Base-by-base conservation (phyloP, 53 echinoderm and acorn worm genomes). In the Hippasteria phrygiana region DNA sequence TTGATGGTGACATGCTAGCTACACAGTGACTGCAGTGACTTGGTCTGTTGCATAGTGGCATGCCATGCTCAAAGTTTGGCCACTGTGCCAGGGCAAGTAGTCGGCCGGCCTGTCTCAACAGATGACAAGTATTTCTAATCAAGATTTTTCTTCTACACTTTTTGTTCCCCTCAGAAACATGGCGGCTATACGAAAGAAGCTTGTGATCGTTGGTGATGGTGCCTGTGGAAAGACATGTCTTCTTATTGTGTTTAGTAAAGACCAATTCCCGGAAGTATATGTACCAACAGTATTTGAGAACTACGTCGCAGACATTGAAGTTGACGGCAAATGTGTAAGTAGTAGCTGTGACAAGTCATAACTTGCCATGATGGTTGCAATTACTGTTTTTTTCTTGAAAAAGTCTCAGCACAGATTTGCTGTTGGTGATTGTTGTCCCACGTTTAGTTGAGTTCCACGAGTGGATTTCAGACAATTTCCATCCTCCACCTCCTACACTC, bases 221-320 rank as follows among this genome's bases (percentile, higher is more conserved):
- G 97, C 97, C 33, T 97, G 97, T 70, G 97, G 97, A 84, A 97
- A 97, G 92, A 97, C 97, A 0, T 97, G 95, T 89, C 90, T 97
- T 62, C 93, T 97, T 38, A 97, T 97, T 41, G 97, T 97, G n/a
- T 97, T 97, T 74, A 97, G 95, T 73, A 95, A 95, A 90, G 97
- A 97, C 90, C 95, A 97, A 74, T 97, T 97, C 88, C 97, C 97
- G 77, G 95, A 96, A 88, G 97, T 96, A 14, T 96, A 96, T 87
- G 95, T 96, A 86, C 97, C 97, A 51, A 96, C 97, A 73, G 97
- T 96, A 66, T 96, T 96, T 91, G 97, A 96, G 81, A 96, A 96
- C 92, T 96, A 96, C 80, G 97, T 96, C 16, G 97, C 97, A 83
- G 97, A 96, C 80, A 96, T 96, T 90, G 97, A 96, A 92, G 97